Percentiles rank a stretch among this genome's conserved stretches.
phyloP scores from a whole-genome alignment of 2,113 vertebrate species.

The Neodon shergylaensis region DNA sequence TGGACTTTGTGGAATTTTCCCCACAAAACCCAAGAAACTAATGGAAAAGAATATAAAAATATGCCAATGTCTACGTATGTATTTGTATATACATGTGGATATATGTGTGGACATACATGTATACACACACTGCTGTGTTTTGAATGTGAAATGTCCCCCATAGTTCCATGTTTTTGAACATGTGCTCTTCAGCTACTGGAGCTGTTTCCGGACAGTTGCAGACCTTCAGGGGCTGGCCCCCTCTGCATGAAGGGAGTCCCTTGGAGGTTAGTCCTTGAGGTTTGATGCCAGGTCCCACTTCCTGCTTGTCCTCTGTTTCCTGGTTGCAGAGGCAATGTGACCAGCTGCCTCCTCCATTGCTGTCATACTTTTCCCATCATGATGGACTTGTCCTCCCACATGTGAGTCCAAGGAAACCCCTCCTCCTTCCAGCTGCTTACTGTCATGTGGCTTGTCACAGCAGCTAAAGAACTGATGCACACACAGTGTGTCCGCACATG shows the following conservation, averaged over 20 bases:
- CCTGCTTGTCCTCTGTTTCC: neutral
- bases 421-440: neutral
- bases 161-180: neutral
- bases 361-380: too few relatives aligned
- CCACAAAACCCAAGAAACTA: neutral
- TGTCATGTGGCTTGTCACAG: neutral
- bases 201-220: neutral
- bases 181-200: neutral
- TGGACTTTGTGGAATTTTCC: neutral
- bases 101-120: neutral
- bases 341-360: neutral
- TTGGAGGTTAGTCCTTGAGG: neutral
- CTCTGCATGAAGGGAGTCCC: neutral
- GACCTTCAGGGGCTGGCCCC: too few relatives aligned
- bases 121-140: neutral
- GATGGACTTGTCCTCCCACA: neutral
- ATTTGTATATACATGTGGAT: neutral
- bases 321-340: neutral
- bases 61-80: neutral
- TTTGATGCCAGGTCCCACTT: neutral
- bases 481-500: neutral
- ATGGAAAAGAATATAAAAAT: neutral
- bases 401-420: too few relatives aligned
- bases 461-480: neutral
- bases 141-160: neutral